A percentile compares a stretch with the other conserved stretches of the same genome.
Evolutionary conservation across 2,797 vertebrate species (phyloP).

Genomic region (Callimico goeldii): DNA sequence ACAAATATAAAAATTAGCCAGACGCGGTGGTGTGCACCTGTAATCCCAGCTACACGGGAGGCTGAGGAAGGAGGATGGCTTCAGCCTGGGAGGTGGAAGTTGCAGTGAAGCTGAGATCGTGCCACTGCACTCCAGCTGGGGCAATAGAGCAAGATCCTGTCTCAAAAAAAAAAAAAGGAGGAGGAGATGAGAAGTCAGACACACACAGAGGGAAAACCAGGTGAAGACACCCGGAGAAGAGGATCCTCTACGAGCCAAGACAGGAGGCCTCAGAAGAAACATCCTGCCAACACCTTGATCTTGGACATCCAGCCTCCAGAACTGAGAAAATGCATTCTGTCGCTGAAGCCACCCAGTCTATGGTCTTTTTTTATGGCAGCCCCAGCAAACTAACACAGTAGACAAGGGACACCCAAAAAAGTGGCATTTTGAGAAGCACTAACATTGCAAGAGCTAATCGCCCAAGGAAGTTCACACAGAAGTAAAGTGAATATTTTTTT

Average conservation of each 20-base stretch:
- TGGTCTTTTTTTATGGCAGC: not conserved
- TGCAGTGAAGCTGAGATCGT: not conserved
- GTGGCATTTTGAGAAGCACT: not conserved
- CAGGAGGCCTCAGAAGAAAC: not conserved
- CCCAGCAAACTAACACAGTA: not conserved
- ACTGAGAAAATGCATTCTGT: not conserved
- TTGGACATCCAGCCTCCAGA: not conserved
- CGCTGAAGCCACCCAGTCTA: not conserved
- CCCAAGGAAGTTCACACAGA: not conserved
- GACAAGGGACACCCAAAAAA: not conserved
- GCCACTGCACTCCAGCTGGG: not conserved
- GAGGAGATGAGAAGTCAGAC: not conserved
- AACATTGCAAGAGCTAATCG: not conserved
- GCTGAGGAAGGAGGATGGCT: not conserved
- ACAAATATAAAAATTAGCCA: not conserved
- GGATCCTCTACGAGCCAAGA: not conserved
- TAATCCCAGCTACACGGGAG: not conserved
- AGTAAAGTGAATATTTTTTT: not conserved
- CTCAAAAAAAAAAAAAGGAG: not conserved
- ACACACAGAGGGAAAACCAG: not conserved
- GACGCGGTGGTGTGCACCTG: not conserved
- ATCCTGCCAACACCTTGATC: not conserved
- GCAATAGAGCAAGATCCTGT: not conserved
- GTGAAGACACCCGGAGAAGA: not conserved
- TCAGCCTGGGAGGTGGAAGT: not conserved